Evolutionary conservation across 2,113 vertebrate species (phyloP).

Genomic region (Daubentonia madagascariensis): DNA sequence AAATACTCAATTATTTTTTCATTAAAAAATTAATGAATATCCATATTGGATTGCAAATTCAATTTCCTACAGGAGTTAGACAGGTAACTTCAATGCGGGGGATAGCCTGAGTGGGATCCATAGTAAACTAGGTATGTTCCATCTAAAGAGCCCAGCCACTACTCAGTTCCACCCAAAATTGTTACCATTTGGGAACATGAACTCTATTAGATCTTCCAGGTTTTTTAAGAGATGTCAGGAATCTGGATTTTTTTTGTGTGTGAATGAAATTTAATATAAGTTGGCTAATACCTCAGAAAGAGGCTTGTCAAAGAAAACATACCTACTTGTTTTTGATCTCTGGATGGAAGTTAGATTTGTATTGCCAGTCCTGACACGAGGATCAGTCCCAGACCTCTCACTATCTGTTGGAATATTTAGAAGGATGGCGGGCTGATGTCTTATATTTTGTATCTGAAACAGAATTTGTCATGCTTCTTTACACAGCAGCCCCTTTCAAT

Average conservation of each 20-base stretch:
- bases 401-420: not conserved
- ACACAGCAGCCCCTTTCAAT: not conserved
- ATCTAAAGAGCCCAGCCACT: not conserved
- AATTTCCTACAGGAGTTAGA: not conserved
- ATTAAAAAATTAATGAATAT: not conserved
- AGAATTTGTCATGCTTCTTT: not conserved
- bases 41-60: not conserved
- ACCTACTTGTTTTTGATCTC: not conserved
- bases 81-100: not conserved
- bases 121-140: not conserved
- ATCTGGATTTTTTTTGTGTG: not conserved
- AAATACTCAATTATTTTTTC: not conserved
- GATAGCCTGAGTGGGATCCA: not conserved
- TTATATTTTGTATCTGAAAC: not conserved
- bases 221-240: not conserved
- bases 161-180: not conserved
- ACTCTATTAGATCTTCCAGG: not conserved
- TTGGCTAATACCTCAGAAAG: not conserved
- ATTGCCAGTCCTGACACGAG: not conserved
- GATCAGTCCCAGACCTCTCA: not conserved
- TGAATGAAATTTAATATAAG: not conserved
- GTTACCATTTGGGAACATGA: not conserved
- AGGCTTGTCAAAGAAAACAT: not conserved
- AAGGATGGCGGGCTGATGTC: not conserved
- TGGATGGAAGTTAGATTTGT: not conserved